Evolutionary conservation across 2,797 vertebrate genomes (phyloP), one percentile per base, ranked within the genome.

Genomic region (Myotis vivesi): DNA sequence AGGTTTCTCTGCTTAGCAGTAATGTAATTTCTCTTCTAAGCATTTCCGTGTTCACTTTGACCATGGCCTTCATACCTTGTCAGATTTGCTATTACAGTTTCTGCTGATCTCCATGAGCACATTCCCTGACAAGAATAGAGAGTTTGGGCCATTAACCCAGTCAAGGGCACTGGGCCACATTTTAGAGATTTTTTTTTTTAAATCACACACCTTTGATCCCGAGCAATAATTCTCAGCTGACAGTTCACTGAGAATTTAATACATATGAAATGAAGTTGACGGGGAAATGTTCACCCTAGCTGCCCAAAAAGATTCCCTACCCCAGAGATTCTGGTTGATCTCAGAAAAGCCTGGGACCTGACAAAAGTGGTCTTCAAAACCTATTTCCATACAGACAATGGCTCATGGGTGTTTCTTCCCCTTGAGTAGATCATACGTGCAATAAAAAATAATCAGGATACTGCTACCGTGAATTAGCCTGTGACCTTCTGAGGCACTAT

Each of bases 161-260:
- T 62, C 96, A 98, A 98, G 95, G 96, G 64, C 92, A 95, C 6
- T 16, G 9, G 49, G 76, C 75, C 80, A 89, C 69, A 25, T 66
- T 91, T 88, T 36, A 72, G 38, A 90, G 12, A 66, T 23, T 55
- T 83, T 92, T 96, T 85, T 97, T 96, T 95, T 79, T 30, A 30
- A 62, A 96, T 96, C 94, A 96, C 86, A 94, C 22, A 82, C 76
- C 87, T 97, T 96, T 97, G 95, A 97, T 96, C 92, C 49, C 46
- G 95, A 97, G 62, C 73, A 95, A 91, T 72, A 69, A 53, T 94
- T 97, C 94, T 46, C 88, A 97, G 75, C 55, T 97, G 91, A 95
- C 82, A 94, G 33, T 53, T 94, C 82, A 64, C 62, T 28, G 36
- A 73, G 75, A 96, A 88, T 17, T 57, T 64, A 97, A 95, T 91